Evolutionary conservation across 1,140 invertebrate species (phyloP).

Genomic region (Idris sp.): DNA sequence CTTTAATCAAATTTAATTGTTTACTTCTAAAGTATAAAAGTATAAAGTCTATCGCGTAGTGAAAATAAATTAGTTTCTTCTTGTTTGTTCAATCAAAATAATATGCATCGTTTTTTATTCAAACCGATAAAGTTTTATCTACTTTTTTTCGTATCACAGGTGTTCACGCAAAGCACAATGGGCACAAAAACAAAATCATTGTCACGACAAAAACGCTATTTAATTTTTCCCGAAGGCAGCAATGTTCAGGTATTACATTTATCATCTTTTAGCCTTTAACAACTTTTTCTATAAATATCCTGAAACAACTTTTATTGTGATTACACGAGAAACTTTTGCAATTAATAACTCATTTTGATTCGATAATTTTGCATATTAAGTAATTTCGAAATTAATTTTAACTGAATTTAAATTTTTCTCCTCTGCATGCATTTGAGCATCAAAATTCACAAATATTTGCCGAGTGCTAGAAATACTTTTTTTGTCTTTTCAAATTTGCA

Average conservation of each 20-base stretch:
- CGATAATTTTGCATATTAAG: too few relatives aligned
- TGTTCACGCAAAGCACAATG: conserved; percentile 19
- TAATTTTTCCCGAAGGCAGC: conserved; percentile 75
- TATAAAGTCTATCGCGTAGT: too few relatives aligned
- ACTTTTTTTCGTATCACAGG: conserved; percentile 16
- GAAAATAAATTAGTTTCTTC: not conserved
- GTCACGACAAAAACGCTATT: conserved; percentile 72
- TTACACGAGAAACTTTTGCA: not conserved
- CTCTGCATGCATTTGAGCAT: too few relatives aligned
- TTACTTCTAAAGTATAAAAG: too few relatives aligned
- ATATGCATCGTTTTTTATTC: conserved; percentile 22
- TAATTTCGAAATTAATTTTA: too few relatives aligned
- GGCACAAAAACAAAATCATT: conserved; percentile 52
- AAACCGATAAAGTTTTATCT: not conserved
- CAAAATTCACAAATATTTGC: not conserved
- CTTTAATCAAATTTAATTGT: too few relatives aligned
- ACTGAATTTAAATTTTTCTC: too few relatives aligned
- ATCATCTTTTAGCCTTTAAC: too few relatives aligned
- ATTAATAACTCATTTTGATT: not conserved
- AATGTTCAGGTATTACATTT: conserved; percentile 70
- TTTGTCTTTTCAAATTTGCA: conserved; percentile 40
- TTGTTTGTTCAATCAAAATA: conserved; percentile 8
- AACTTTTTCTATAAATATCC: too few relatives aligned
- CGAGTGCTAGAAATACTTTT: not conserved
- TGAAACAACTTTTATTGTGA: too few relatives aligned